Evolutionary conservation across 2,888 invertebrate species (phyloP).

Genomic region (Anthophora plumipes): DNA sequence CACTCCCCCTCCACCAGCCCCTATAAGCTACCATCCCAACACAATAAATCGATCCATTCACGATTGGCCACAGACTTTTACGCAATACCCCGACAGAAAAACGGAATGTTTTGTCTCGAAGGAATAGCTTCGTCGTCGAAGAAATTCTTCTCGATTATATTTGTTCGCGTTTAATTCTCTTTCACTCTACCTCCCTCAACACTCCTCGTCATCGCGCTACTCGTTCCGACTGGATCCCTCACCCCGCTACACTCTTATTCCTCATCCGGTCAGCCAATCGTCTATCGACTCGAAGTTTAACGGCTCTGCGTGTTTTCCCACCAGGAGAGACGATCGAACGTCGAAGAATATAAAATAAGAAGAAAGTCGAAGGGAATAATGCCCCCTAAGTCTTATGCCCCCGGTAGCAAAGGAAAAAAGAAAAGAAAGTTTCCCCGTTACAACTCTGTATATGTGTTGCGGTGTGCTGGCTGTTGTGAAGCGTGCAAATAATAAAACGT

Average conservation of each 20-base stretch:
- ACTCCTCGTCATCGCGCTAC: neutral
- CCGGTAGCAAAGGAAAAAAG: too few species aligned
- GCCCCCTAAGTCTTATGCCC: too few species aligned
- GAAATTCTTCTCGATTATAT: slow-evolving; percentile 15
- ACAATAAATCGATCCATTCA: slow-evolving; percentile 7
- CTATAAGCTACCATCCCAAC: neutral
- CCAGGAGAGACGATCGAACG: slow-evolving; percentile 3
- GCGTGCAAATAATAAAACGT: slow-evolving; percentile 60
- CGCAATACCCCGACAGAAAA: neutral
- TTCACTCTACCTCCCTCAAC: neutral
- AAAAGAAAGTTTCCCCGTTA: slow-evolving; percentile 38
- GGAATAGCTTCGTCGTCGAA: neutral
- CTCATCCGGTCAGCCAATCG: neutral
- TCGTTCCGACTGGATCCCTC: too few species aligned
- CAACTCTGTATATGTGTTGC: too few species aligned
- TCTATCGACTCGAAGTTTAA: slow-evolving; percentile 11
- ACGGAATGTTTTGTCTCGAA: slow-evolving; percentile 16
- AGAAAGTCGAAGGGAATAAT: slow-evolving; percentile 30
- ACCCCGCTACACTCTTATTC: too few species aligned
- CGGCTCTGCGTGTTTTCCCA: slow-evolving; percentile 15
- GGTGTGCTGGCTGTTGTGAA: slow-evolving; percentile 22
- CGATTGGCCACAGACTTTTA: neutral
- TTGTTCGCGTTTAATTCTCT: slow-evolving; percentile 29
- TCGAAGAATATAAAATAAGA: slow-evolving; percentile 40
- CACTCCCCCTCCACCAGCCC: neutral